Conservation (phyloP, 2,888 invertebrate genomes). For the Pycnomerus fuliginosus region DNA sequence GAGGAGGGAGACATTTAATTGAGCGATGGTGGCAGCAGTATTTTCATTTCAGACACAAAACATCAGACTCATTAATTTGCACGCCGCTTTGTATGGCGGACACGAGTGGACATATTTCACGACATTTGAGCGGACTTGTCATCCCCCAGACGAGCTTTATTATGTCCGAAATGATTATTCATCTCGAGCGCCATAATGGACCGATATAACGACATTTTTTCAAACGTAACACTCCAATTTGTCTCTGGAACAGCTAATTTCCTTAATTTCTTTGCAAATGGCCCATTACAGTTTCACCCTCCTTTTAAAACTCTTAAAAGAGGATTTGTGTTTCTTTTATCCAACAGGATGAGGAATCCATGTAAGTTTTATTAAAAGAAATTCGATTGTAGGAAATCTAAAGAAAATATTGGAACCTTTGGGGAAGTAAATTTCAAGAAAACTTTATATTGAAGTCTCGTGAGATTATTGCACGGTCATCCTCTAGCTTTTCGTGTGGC, state of each 20-base stretch:
- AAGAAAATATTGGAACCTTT: constrained; percentile 36
- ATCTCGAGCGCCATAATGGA: too few relatives aligned
- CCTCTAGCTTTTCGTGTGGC: constrained; percentile 6
- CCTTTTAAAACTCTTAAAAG: neutral
- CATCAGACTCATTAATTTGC: constrained; percentile 27
- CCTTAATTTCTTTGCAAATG: constrained; percentile 34
- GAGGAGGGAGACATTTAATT: constrained; percentile 1
- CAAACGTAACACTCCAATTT: constrained; percentile 34
- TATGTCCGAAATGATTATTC: too few relatives aligned
- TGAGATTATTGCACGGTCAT: constrained; percentile 10
- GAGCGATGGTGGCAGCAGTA: constrained; percentile 1
- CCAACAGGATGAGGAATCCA: constrained; percentile 19
- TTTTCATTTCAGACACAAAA: constrained; percentile 7
- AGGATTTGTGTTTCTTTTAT: neutral
- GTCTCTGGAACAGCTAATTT: constrained; percentile 33
- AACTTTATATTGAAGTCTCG: constrained; percentile 15
- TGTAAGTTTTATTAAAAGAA: constrained; percentile 36
- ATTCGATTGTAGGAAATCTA: constrained; percentile 36
- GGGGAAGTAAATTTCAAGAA: constrained; percentile 8
- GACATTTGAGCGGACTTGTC: constrained; percentile 28
- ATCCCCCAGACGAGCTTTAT: constrained; percentile 13
- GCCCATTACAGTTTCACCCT: constrained; percentile 32
- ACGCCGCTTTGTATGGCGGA: constrained; percentile 29
- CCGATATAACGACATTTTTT: too few relatives aligned
- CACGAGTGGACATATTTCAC: constrained; percentile 32